A percentile compares a stretch with the other conserved stretches of the same genome.
Conservation (phyloP, 2,888 invertebrate genomes). For the Hemaris fuciformis region DNA sequence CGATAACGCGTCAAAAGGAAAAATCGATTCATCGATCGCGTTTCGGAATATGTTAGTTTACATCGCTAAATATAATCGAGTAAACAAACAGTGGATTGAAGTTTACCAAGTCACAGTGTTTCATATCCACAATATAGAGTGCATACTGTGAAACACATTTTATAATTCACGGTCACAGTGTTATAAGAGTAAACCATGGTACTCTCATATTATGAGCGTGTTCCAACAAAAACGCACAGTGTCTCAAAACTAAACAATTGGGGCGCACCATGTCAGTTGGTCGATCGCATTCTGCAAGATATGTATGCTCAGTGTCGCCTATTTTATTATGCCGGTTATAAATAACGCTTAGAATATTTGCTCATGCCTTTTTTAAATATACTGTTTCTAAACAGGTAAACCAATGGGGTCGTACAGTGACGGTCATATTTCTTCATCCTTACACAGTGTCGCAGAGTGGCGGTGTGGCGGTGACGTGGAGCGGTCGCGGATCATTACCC, state of each 20-base stretch:
- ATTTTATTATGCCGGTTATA: neutral
- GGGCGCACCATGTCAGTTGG: neutral
- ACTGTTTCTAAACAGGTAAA: neutral
- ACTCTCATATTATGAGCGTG: neutral
- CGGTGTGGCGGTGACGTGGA: slow-evolving; percentile 10
- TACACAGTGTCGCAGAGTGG: neutral
- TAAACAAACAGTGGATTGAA: neutral
- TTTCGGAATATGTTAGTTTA: neutral
- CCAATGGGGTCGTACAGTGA: neutral
- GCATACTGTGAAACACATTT: neutral
- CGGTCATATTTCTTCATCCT: neutral
- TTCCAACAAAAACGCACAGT: neutral
- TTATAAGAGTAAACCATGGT: neutral
- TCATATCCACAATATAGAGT: neutral
- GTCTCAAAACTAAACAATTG: neutral
- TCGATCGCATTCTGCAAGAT: neutral
- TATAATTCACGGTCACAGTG: neutral
- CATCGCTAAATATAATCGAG: neutral
- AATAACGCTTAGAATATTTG: neutral
- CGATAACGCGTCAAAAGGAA: neutral
- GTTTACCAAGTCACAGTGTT: neutral
- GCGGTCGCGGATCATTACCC: slow-evolving; percentile 15
- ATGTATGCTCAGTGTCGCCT: neutral
- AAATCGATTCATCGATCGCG: neutral
- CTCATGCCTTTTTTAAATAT: neutral